A percentile compares a stretch with the other conserved stretches of the same genome.
Evolutionary conservation across 2,797 vertebrate species (phyloP).

Genomic region (Coregonus sp.): DNA sequence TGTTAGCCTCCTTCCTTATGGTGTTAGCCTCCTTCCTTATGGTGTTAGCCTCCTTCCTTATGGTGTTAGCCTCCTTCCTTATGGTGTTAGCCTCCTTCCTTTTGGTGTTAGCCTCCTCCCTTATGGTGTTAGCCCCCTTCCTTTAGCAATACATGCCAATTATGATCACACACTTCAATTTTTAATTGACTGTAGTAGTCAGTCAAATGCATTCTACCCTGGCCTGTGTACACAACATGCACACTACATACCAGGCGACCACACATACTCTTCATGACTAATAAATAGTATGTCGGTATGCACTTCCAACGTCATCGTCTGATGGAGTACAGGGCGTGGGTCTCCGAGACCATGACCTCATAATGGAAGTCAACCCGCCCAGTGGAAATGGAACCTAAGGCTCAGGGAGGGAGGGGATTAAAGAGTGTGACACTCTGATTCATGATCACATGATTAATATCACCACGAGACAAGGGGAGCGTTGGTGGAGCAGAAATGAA

Average conservation of each 20-base stretch:
- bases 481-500: constrained; percentile 34
- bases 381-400: constrained; percentile 31
- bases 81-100: too few relatives aligned
- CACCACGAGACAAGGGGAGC: constrained; percentile 16
- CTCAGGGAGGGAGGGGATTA: constrained; percentile 12
- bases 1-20: too few relatives aligned
- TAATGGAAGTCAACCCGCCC: constrained; percentile 18
- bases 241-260: too few relatives aligned
- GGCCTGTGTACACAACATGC: too few relatives aligned
- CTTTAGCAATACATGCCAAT: not conserved
- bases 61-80: too few relatives aligned
- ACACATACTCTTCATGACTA: not conserved
- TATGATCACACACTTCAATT: not conserved
- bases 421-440: constrained; percentile 40
- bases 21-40: too few relatives aligned
- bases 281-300: not conserved
- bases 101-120: too few relatives aligned
- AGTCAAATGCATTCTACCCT: too few relatives aligned
- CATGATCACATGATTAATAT: constrained; percentile 44
- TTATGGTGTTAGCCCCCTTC: too few relatives aligned
- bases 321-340: constrained; percentile 28
- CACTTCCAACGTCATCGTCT: too few relatives aligned
- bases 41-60: too few relatives aligned
- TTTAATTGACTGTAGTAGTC: not conserved
- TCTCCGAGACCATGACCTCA: constrained; percentile 37